phyloP scores from a whole-genome alignment of 2,797 vertebrate genomes.

The Tragopan temminckii region DNA sequence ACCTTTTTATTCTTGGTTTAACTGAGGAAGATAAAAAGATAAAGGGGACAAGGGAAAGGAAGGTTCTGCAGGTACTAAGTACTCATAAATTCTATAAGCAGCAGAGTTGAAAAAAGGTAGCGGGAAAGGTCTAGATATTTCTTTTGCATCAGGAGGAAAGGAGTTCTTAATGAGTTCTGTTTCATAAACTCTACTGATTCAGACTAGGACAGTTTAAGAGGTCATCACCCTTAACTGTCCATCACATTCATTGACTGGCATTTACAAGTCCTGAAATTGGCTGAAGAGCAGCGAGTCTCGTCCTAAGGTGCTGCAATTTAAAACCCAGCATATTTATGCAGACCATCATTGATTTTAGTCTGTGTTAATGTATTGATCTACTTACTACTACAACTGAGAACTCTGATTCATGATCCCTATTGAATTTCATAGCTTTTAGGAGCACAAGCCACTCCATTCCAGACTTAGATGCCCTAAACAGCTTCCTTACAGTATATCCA shows the following conservation, averaged over 20 bases:
- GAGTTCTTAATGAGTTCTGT: slow-evolving; percentile 43
- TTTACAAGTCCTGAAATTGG: slow-evolving; percentile 9
- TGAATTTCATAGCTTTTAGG: slow-evolving; percentile 1
- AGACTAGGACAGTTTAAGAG: slow-evolving; percentile 43
- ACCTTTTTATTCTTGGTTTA: not conserved
- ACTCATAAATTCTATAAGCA: not conserved
- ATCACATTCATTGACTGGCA: slow-evolving; percentile 7
- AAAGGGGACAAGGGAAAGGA: not conserved
- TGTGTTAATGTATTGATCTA: slow-evolving; percentile 59
- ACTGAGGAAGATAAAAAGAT: not conserved
- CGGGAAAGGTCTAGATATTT: not conserved
- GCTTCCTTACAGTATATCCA: not conserved
- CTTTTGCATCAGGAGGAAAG: not conserved
- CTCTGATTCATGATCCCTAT: not conserved
- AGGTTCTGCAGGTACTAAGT: not conserved
- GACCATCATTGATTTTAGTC: slow-evolving; percentile 56
- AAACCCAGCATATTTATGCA: slow-evolving; percentile 43
- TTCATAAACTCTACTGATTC: slow-evolving; percentile 12
- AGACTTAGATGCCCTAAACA: not conserved
- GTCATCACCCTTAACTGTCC: slow-evolving; percentile 60
- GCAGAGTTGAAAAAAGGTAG: not conserved
- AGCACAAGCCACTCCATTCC: not conserved
- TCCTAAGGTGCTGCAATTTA: slow-evolving; percentile 4
- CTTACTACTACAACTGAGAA: not conserved
- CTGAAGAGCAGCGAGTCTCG: slow-evolving; percentile 27